These are phyloP conservation scores for Uropsilus gracilis DNA, from an alignment of 2,113 vertebrate genomes.

Conservation along the genomic window DNA sequence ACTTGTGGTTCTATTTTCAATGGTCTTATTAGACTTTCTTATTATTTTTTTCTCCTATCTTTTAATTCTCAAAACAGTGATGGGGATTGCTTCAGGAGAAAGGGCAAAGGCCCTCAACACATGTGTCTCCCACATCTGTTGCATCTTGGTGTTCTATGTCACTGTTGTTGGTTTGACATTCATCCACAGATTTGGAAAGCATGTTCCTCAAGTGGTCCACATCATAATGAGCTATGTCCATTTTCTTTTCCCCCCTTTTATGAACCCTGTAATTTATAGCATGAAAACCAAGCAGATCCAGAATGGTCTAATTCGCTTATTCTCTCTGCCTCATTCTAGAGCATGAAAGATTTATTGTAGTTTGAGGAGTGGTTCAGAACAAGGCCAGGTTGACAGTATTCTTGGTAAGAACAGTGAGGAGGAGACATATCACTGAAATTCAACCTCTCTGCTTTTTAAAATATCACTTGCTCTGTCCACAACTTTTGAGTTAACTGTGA, in stretches of 20 bases:
- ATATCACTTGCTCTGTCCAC: neutral
- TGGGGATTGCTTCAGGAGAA: constrained; percentile 61
- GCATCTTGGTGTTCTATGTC: constrained; percentile 66
- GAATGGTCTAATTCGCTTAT: constrained; percentile 34
- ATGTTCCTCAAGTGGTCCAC: constrained; percentile 60
- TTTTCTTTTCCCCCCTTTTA: constrained; percentile 75
- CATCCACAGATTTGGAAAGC: constrained; percentile 73
- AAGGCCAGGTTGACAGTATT: neutral
- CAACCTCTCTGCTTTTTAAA: neutral
- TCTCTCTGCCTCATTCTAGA: constrained; percentile 38
- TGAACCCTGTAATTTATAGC: constrained; percentile 75
- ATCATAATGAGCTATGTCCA: constrained; percentile 69
- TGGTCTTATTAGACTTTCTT: constrained; percentile 67
- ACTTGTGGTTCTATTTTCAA: constrained; percentile 65
- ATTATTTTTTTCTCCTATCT: constrained; percentile 68
- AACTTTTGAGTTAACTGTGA: neutral
- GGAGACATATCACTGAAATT: too few relatives aligned
- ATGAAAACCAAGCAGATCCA: constrained; percentile 73
- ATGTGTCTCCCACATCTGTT: constrained; percentile 68
- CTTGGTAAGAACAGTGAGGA: neutral
- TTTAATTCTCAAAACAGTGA: constrained; percentile 73
- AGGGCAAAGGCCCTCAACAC: constrained; percentile 72
- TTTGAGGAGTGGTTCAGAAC: neutral
- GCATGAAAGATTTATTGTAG: neutral
- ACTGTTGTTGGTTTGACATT: constrained; percentile 72